Conservation (phyloP, 2,113 vertebrate genomes). For the Cervus canadensis region DNA sequence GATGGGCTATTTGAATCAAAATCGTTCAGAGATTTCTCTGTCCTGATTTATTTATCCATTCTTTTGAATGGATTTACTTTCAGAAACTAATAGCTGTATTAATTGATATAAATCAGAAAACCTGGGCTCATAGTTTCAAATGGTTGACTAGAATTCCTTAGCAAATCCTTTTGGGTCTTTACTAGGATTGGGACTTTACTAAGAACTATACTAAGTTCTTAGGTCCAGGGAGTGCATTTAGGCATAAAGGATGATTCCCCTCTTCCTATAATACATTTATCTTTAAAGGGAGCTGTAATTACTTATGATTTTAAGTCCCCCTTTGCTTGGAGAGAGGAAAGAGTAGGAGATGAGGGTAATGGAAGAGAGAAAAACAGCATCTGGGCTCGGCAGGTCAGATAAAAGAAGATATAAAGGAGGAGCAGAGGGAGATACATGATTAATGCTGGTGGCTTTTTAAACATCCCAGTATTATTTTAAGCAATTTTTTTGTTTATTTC, state of each 20-base stretch:
- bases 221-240: not conserved
- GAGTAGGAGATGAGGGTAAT: not conserved
- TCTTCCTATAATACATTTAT: not conserved
- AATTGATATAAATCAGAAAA: not conserved
- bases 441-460: not conserved
- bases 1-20: not conserved
- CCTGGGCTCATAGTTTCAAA: not conserved
- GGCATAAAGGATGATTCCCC: not conserved
- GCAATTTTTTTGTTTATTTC: not conserved
- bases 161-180: not conserved
- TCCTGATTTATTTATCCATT: not conserved
- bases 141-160: not conserved
- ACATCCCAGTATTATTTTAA: not conserved
- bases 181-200: not conserved
- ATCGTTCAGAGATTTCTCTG: not conserved
- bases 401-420: not conserved
- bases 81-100: not conserved
- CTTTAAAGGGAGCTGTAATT: not conserved
- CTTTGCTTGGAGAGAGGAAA: not conserved
- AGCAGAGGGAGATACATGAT: not conserved
- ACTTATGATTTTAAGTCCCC: not conserved
- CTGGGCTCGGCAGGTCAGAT: not conserved
- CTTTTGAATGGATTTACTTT: not conserved
- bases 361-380: not conserved
- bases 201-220: not conserved